A percentile compares a stretch with the other conserved stretches of the same genome.
Evolutionary conservation across 2,888 invertebrate species (phyloP).

Genomic region (Melipona beecheii): DNA sequence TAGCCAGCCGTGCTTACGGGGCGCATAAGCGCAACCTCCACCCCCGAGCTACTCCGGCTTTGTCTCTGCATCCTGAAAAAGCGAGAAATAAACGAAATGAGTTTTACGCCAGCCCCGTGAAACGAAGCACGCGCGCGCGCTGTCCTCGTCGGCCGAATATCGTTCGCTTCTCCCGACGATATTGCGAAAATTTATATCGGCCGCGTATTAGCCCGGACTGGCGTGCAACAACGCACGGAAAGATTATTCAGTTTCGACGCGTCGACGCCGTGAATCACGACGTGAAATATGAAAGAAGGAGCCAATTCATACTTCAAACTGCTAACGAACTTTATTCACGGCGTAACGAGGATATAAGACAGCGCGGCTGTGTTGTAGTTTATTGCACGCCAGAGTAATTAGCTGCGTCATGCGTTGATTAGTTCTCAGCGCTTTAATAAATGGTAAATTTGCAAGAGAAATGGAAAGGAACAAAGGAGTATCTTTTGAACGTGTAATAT

Average conservation of each 20-base stretch:
- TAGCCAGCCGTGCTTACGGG: slow-evolving; percentile 82
- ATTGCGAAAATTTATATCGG: slow-evolving; percentile 27
- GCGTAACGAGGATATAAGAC: not conserved
- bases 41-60: slow-evolving; percentile 79
- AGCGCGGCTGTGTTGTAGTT: not conserved
- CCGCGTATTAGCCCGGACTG: not conserved
- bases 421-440: not conserved
- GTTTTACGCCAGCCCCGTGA: slow-evolving; percentile 29
- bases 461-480: no score
- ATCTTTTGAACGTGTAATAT: no score
- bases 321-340: not conserved
- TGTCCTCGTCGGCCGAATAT: not conserved
- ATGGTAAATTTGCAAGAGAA: no score
- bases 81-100: slow-evolving; percentile 59
- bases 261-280: not conserved
- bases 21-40: slow-evolving; percentile 83
- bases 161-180: not conserved
- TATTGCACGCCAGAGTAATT: not conserved
- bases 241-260: not conserved
- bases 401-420: not conserved
- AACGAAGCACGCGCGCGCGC: not conserved
- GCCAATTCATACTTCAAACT: not conserved
- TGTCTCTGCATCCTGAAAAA: slow-evolving; percentile 81
- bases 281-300: not conserved
- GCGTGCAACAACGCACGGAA: no score